phyloP scores from a whole-genome alignment of 2,888 invertebrate species.

The Himalopsyche anomala region DNA sequence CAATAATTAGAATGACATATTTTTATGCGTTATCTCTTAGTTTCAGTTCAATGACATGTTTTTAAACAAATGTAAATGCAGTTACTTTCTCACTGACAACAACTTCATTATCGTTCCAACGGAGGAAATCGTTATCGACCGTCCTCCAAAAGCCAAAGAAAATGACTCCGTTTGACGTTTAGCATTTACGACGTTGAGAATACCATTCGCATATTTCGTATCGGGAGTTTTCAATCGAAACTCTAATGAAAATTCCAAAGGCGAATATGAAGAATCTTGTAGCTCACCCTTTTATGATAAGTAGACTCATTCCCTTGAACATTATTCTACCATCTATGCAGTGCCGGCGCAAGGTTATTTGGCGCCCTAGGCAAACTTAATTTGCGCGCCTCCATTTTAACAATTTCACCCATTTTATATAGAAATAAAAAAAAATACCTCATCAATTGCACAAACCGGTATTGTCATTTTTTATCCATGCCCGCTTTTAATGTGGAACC shows the following conservation, averaged over 20 bases:
- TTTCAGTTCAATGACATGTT: not conserved
- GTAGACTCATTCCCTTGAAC: no score
- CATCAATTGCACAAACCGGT: no score
- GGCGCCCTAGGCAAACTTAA: no score
- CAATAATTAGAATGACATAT: no score
- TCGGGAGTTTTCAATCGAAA: not conserved
- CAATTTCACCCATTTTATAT: no score
- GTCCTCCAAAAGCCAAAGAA: slow-evolving; percentile 4
- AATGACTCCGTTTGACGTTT: not conserved
- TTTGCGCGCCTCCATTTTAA: no score
- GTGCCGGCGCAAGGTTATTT: no score
- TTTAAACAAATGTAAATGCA: not conserved
- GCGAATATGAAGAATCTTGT: not conserved
- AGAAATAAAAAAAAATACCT: no score
- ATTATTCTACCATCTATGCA: no score
- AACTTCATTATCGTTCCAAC: not conserved
- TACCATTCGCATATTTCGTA: not conserved
- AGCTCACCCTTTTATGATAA: slow-evolving; percentile 18
- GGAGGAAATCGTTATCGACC: not conserved
- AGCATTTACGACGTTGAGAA: not conserved
- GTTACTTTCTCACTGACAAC: not conserved
- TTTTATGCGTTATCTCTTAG: not conserved
- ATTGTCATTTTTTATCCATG: no score
- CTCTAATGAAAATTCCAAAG: not conserved
- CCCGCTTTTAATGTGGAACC: no score